Base-by-base conservation (phyloP, 2,797 vertebrate genomes). In the Choloepus didactylus region DNA sequence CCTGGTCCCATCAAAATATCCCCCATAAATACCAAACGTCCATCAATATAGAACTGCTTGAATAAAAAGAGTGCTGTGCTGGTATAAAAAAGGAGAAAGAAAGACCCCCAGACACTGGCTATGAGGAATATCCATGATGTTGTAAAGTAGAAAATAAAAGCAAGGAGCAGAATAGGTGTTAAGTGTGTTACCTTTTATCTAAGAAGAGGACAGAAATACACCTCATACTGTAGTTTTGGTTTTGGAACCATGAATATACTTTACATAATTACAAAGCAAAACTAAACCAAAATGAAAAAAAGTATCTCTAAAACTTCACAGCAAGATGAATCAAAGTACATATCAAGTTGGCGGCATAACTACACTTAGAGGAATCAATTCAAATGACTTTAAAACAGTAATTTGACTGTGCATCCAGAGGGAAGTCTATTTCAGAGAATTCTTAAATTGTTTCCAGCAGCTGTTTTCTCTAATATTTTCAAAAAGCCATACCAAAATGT, bases 1-100 rank as follows among this genome's bases (percentile, higher is more conserved):
- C 27, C 27, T 44, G 29, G 41, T 67, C n/a, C 35, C 59, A 94
- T 38, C 46, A 62, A 90, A 96, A 87, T 79, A 66, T 92, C n/a
- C 29, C 76, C 73, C 29, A 6, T 79, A 72, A 72, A 87, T 8
- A 87, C 15, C 10, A 60, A 73, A 85, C 35, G 44, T 85, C 54
- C n/a, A 89, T 27, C 51, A 82, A 41, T 67, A 83, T 29, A 35
- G 23, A 88, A 95, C 5, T 21, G 16, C 51, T 44, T 93, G 44
- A 70, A 89, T 85, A 14, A 60, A 84, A 56, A 44, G 49, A 77
- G 21, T 85, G 56, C 21, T 87, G 29, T 38, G 16, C 44, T 64
- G 9, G 2, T 66, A 70, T 56, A 81, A 54, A 88, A 85, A 85
- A 35, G 59, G 67, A 12, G 62, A 56, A 76, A 5, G 9, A 10